Percentiles rank a stretch among this genome's conserved stretches.
Evolutionary conservation across 2,113 vertebrate species (phyloP).

Genomic region (Chaetops frenatus): DNA sequence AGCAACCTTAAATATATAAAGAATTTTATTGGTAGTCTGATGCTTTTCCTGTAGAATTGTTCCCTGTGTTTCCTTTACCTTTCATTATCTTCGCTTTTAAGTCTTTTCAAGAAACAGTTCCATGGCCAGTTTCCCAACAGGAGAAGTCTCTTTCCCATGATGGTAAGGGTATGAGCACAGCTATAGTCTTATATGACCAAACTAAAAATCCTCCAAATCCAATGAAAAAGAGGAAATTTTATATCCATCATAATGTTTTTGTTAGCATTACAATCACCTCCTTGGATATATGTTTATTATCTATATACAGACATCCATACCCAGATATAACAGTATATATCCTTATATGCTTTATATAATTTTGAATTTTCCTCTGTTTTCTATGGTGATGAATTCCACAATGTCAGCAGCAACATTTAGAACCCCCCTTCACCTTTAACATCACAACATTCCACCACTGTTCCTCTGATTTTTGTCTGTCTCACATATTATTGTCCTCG

Average conservation of each 20-base stretch:
- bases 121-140: background rate
- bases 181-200: background rate
- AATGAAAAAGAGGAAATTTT: background rate
- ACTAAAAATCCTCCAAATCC: background rate
- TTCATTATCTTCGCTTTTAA: background rate
- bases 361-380: background rate
- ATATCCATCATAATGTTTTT: background rate
- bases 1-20: background rate
- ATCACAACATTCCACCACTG: background rate
- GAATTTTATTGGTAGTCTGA: background rate
- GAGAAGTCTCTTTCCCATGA: background rate
- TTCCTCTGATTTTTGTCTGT: background rate
- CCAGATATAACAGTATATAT: background rate
- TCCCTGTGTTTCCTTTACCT: background rate
- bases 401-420: background rate
- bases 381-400: background rate
- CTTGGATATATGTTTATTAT: background rate
- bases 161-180: background rate
- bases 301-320: background rate
- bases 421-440: background rate
- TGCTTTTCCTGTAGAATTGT: background rate
- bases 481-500: accelerated
- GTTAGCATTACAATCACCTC: background rate
- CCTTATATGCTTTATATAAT: background rate
- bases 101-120: background rate